Percentiles rank a stretch among this genome's conserved stretches.
These are phyloP conservation scores for Clarias gariepinus DNA, from an alignment of 2,113 vertebrate species.

Conservation along the genomic window DNA sequence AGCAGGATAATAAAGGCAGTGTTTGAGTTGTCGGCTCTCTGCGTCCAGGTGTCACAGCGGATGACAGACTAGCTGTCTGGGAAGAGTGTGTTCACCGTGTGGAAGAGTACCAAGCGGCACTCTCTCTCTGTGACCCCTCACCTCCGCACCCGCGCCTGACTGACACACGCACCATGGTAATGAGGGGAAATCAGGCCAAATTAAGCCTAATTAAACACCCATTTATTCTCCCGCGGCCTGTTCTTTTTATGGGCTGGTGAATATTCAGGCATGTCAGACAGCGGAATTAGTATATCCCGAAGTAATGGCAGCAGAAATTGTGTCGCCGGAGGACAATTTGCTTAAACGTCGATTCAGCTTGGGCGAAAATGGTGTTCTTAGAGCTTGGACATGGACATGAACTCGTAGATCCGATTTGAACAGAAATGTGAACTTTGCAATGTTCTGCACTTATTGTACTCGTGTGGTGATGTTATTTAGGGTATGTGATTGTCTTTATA, in stretches of 20 bases:
- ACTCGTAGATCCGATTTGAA: neutral
- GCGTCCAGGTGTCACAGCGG: slow-evolving; percentile 54
- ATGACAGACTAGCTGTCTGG: slow-evolving; percentile 57
- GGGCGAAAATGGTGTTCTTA: neutral
- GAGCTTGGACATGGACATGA: neutral
- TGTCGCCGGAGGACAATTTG: slow-evolving; percentile 18
- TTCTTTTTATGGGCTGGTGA: slow-evolving; percentile 46
- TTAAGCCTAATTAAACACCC: slow-evolving; percentile 68
- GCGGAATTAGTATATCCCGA: slow-evolving; percentile 37
- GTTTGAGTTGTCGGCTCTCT: slow-evolving; percentile 35
- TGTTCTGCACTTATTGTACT: too few species aligned
- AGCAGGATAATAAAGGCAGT: slow-evolving; percentile 54
- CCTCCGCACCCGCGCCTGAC: slow-evolving; percentile 45
- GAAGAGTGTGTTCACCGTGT: slow-evolving; percentile 33
- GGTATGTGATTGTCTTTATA: neutral
- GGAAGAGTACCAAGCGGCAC: slow-evolving; percentile 36
- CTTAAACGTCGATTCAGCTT: slow-evolving; percentile 12
- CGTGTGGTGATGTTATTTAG: slow-evolving; percentile 6
- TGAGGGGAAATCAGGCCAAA: slow-evolving; percentile 67
- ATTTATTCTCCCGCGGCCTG: slow-evolving; percentile 52
- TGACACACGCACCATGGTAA: slow-evolving; percentile 65
- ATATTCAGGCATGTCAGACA: slow-evolving; percentile 53
- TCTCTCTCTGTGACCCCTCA: slow-evolving; percentile 55
- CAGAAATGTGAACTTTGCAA: neutral
- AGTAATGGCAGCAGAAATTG: slow-evolving; percentile 37